Conservation (phyloP, 37 sponge, comb jelly and placozoan species). For the Hexactinellida sp. region DNA sequence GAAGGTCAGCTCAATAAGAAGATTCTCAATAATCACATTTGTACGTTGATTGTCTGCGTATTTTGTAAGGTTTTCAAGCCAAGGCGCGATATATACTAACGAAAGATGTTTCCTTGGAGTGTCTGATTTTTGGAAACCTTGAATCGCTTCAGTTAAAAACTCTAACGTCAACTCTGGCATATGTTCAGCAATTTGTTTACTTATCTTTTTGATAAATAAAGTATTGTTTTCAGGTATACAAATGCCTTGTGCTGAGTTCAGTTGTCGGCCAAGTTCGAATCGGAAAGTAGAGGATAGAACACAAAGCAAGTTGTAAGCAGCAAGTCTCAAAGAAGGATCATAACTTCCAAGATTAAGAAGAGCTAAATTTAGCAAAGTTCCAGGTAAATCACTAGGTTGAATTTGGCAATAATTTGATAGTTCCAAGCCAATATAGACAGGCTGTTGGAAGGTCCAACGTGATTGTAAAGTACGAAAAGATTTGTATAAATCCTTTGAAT, state of each 20-base stretch:
- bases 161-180: slow-evolving; percentile 9
- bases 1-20: background rate
- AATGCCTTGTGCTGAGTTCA: slow-evolving; percentile 1
- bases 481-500: background rate
- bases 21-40: background rate
- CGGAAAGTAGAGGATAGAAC: background rate
- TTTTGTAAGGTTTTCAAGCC: background rate
- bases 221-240: slow-evolving; percentile 15
- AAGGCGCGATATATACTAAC: background rate
- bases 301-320: background rate
- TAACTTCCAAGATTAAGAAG: slow-evolving; percentile 6
- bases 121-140: background rate
- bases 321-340: background rate
- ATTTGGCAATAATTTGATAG: background rate
- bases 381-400: background rate
- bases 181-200: background rate
- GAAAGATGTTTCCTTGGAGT: background rate
- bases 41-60: background rate
- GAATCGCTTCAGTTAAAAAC: background rate
- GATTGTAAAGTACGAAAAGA: background rate
- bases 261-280: background rate
- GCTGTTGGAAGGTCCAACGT: background rate
- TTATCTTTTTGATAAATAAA: background rate
- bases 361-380: background rate
- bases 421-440: background rate